Evolutionary conservation across 2,888 invertebrate species (phyloP), one percentile per base, ranked within the genome.

Genomic region (Ichneumon xanthorius): DNA sequence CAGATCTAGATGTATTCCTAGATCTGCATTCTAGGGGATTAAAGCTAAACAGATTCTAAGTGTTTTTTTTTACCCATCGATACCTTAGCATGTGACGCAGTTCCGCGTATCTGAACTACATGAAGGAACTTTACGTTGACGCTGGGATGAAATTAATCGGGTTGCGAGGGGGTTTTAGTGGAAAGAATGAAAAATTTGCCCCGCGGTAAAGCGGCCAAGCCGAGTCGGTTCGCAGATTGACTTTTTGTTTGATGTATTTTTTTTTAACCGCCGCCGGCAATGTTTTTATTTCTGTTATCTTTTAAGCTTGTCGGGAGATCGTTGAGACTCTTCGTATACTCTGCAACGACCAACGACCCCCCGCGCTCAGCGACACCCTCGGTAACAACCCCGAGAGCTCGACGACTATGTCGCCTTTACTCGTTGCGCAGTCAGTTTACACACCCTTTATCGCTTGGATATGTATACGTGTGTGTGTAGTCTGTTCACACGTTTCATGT

Each of bases 401-500:
- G 76, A 63, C 68, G 48, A 68, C 53, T 58, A 68, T 53, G 70
- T 45, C 75, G 37, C 68, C 71, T 67, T 71, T 70, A 37, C 80
- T 84, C 80, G 76, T 68, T 84, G 72, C 67, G 40, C 67, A 50
- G 40, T 63, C 67, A 37, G 26, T 53, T 55, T 63, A 77, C 80
- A 77, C 77, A 82, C 72, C 77, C 80, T 73, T 61, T 80, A 80
- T 70, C 76, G 50, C 37, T 11, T 33, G 26, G 11, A 68, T 40
- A 70, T 45, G 53, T 33, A 33, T 61, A 70, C 33, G 48, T 37
- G 26, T 33, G 61, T 63, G 19, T 48, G 50, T 26, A 68, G 45
- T 72, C 48, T 33, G 72, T 78, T 73, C 73, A 65, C 65, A 77
- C 71, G 81, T 82, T 79, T 22, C 68, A 50, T 53, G 67, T 77